A percentile compares a stretch with the other conserved stretches of the same genome.
phyloP scores from a whole-genome alignment of 2,797 vertebrate genomes.

The Simalia tracyae region DNA sequence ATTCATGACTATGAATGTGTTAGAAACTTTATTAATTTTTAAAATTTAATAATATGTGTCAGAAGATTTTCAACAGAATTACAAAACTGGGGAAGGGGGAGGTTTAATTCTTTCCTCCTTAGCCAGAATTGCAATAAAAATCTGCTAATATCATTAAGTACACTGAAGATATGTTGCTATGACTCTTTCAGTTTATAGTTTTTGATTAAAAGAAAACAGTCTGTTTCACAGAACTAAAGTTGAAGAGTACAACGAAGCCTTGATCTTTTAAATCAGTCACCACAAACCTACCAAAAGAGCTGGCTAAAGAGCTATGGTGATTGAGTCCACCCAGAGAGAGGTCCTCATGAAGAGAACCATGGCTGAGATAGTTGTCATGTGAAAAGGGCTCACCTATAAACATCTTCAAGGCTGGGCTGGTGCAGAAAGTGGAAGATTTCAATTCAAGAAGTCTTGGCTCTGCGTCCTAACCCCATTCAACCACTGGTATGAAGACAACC shows the following conservation, averaged over 20 bases:
- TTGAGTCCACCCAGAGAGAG: background rate
- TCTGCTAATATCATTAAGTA: background rate
- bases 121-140: background rate
- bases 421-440: background rate
- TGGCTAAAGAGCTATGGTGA: background rate
- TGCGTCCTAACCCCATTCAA: background rate
- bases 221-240: background rate
- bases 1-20: background rate
- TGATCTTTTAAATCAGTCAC: background rate
- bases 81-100: background rate
- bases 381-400: background rate
- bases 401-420: background rate
- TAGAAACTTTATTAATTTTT: background rate
- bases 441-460: background rate
- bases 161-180: background rate
- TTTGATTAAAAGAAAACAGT: background rate
- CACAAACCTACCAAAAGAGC: background rate
- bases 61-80: background rate
- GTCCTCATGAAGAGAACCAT: background rate
- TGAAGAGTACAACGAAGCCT: background rate
- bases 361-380: background rate
- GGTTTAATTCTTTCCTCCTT: background rate
- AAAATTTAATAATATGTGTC: background rate
- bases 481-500: background rate
- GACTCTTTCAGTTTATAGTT: background rate